These are phyloP conservation scores for Pseudorhiza aurosa DNA, from an alignment of 30 jellyfish, hydroid and myxozoan species.

Conservation along the genomic window DNA sequence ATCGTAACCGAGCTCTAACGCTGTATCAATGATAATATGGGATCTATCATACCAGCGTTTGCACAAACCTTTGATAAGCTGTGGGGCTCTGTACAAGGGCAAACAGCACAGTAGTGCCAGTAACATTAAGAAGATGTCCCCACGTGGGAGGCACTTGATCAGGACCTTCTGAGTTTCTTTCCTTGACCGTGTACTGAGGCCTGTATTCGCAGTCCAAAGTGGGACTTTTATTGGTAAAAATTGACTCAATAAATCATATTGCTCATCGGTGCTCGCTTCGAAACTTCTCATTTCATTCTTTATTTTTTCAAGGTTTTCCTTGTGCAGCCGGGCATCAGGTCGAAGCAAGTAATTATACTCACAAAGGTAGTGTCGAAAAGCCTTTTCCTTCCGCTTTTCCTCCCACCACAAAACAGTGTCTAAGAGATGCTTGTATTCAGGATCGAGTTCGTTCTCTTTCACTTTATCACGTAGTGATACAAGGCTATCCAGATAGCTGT, in stretches of 20 bases:
- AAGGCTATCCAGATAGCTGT: slow-evolving; percentile 17
- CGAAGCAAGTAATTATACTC: slow-evolving; percentile 73
- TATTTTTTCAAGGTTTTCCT: slow-evolving; percentile 41
- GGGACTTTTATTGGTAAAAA: slow-evolving; percentile 78
- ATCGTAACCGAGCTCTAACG: slow-evolving; percentile 75
- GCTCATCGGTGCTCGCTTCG: slow-evolving; percentile 51
- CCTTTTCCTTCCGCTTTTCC: slow-evolving; percentile 56
- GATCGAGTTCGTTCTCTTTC: slow-evolving; percentile 67
- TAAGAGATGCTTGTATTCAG: slow-evolving; percentile 44
- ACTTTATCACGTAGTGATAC: slow-evolving; percentile 28
- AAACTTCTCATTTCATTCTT: slow-evolving; percentile 48
- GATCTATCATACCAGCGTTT: slow-evolving; percentile 78
- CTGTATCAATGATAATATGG: slow-evolving; percentile 59
- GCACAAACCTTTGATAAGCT: slow-evolving; percentile 35
- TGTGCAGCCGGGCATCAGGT: slow-evolving; percentile 65
- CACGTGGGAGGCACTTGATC: slow-evolving; percentile 87
- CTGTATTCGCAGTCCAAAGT: slow-evolving; percentile 66
- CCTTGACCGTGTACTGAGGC: slow-evolving; percentile 75
- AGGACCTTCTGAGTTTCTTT: slow-evolving; percentile 84
- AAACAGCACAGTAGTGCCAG: slow-evolving; percentile 74
- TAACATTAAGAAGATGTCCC: slow-evolving; percentile 43
- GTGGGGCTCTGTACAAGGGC: slow-evolving; percentile 91
- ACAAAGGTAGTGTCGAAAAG: slow-evolving; percentile 45
- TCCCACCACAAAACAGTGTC: slow-evolving; percentile 75
- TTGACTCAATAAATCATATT: slow-evolving; percentile 32